Conservation (phyloP, 2,888 invertebrate genomes). For the Chironomus tentans region DNA sequence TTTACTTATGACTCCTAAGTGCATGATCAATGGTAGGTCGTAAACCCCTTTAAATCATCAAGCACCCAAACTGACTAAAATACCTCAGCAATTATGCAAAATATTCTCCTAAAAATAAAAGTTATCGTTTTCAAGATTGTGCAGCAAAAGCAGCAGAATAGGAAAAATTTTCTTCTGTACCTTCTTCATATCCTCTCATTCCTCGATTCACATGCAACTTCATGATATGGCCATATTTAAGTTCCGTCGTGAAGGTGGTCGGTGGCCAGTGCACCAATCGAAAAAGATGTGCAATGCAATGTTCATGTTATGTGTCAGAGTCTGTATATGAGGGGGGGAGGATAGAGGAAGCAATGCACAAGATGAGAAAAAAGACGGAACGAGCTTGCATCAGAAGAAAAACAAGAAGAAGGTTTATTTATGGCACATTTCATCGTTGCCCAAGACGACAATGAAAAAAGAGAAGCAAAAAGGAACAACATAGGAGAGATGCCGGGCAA, state of each 20-base stretch:
- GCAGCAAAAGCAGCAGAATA: neutral
- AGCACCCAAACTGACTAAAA: neutral
- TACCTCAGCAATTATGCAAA: neutral
- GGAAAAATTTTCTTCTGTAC: neutral
- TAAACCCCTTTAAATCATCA: neutral
- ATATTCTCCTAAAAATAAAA: neutral
- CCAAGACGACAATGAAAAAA: neutral
- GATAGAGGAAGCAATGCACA: too few relatives aligned
- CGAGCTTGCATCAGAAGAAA: neutral
- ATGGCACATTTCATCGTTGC: neutral
- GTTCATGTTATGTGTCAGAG: constrained; percentile 4
- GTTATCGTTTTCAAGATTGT: neutral
- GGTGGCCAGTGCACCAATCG: constrained; percentile 5
- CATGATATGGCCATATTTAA: neutral
- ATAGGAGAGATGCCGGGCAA: neutral
- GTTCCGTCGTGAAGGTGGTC: neutral
- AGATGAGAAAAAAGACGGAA: too few relatives aligned
- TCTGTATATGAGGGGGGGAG: too few relatives aligned
- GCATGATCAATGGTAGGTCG: too few relatives aligned
- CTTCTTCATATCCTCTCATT: neutral
- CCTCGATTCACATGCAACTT: neutral
- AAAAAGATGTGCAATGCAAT: neutral
- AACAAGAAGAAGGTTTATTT: neutral
- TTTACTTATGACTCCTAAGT: too few relatives aligned
- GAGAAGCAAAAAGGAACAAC: neutral